Evolutionary conservation across 2,797 vertebrate species (phyloP).

Genomic region (Acipenser transmontanus): DNA sequence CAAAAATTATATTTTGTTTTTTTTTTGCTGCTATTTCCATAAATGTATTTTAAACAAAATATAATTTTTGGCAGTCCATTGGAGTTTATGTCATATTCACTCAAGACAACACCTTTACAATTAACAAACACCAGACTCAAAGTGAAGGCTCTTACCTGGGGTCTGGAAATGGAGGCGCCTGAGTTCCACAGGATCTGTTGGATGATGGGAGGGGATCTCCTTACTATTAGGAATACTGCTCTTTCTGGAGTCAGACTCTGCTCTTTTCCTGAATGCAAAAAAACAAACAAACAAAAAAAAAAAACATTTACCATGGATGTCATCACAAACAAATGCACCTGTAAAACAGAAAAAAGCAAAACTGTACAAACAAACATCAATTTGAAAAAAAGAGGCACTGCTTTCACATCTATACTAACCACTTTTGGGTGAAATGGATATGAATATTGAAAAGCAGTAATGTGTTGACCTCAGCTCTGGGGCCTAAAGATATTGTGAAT

Average conservation of each 20-base stretch:
- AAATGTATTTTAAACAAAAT: too few relatives aligned
- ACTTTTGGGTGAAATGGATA: too few relatives aligned
- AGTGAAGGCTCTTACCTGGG: constrained; percentile 70
- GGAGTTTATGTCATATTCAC: not conserved
- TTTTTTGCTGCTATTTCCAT: too few relatives aligned
- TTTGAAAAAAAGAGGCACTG: too few relatives aligned
- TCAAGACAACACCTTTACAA: not conserved
- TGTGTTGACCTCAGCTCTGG: too few relatives aligned
- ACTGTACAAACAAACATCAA: too few relatives aligned
- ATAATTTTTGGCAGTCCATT: not conserved
- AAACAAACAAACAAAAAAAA: constrained; percentile 17
- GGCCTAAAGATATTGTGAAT: too few relatives aligned
- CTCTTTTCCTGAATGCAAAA: constrained; percentile 75
- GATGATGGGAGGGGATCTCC: constrained; percentile 87
- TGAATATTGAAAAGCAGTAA: too few relatives aligned
- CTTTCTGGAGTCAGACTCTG: constrained; percentile 92
- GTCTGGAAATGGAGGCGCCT: constrained; percentile 97
- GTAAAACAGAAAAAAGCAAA: too few relatives aligned
- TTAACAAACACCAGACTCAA: not conserved
- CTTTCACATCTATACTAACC: too few relatives aligned
- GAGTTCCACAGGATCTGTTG: constrained; percentile 92
- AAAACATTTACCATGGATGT: not conserved
- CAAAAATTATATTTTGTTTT: too few relatives aligned
- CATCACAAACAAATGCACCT: too few relatives aligned
- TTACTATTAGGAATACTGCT: constrained; percentile 95